Conservation (phyloP, 2,888 invertebrate genomes). For the Epinotia ramella region DNA sequence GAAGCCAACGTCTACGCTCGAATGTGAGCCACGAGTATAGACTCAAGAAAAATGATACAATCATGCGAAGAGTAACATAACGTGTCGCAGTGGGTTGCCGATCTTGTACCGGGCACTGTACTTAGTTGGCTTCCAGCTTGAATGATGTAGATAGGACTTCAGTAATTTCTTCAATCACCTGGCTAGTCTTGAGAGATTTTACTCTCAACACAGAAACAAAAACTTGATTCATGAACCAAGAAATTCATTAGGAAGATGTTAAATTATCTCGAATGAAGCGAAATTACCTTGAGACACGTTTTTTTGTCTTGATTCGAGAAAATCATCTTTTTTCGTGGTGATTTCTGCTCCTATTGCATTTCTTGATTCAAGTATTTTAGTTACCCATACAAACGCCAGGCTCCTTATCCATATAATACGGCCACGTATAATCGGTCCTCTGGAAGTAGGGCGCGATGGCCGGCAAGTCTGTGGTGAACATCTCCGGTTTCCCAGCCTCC, state of each 20-base stretch:
- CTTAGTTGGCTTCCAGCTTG: neutral
- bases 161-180: neutral
- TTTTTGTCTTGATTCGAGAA: too few relatives aligned
- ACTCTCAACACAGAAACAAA: too few relatives aligned
- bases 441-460: conserved; percentile 84
- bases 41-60: neutral
- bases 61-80: neutral
- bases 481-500: conserved; percentile 82
- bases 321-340: too few relatives aligned
- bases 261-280: too few relatives aligned
- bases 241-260: too few relatives aligned
- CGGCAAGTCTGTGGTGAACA: conserved; percentile 81
- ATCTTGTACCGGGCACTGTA: neutral
- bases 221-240: too few relatives aligned
- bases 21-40: neutral
- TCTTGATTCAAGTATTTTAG: too few relatives aligned
- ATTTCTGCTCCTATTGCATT: too few relatives aligned
- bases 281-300: too few relatives aligned
- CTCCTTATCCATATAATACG: conserved; percentile 86
- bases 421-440: conserved; percentile 86
- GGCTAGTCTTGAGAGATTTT: neutral
- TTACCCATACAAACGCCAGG: conserved; percentile 79
- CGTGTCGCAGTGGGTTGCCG: neutral
- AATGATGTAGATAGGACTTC: neutral
- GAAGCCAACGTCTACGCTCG: neutral